Evolutionary conservation across 2,797 vertebrate genomes (phyloP).

Genomic region (Tragopan temminckii): DNA sequence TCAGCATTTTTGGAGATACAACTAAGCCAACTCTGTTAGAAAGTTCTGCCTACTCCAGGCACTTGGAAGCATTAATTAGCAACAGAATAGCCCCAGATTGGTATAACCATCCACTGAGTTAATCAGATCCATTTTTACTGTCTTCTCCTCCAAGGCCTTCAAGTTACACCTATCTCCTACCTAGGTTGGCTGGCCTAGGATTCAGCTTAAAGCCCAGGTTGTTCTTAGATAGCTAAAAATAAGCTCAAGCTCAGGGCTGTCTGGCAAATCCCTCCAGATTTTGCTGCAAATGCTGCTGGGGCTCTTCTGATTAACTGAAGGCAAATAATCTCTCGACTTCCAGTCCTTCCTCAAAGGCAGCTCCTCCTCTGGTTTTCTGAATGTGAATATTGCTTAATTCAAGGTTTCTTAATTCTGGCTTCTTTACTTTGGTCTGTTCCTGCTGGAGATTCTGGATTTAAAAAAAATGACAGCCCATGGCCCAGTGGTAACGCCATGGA

Average conservation of each 20-base stretch:
- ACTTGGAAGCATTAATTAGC: conserved; percentile 38
- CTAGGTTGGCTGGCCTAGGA: background rate
- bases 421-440: background rate
- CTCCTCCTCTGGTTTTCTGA: background rate
- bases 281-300: background rate
- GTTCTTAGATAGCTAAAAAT: background rate
- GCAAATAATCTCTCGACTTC: accelerated
- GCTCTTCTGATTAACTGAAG: background rate
- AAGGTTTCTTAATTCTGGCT: background rate
- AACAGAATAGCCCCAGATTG: background rate
- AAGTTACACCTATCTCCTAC: background rate
- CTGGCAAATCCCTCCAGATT: background rate
- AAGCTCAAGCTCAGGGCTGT: background rate
- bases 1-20: conserved; percentile 23
- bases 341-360: background rate
- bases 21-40: conserved; percentile 6
- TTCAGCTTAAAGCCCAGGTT: background rate
- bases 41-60: conserved; percentile 38
- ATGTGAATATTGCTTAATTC: background rate
- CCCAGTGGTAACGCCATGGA: background rate
- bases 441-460: background rate
- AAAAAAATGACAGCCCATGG: background rate
- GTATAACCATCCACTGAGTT: background rate
- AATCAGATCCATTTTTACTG: background rate
- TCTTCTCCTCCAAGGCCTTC: background rate